Percentiles rank a stretch among this genome's conserved stretches.
Conservation (phyloP, 2,113 vertebrate species). For the Megalops atlanticus region DNA sequence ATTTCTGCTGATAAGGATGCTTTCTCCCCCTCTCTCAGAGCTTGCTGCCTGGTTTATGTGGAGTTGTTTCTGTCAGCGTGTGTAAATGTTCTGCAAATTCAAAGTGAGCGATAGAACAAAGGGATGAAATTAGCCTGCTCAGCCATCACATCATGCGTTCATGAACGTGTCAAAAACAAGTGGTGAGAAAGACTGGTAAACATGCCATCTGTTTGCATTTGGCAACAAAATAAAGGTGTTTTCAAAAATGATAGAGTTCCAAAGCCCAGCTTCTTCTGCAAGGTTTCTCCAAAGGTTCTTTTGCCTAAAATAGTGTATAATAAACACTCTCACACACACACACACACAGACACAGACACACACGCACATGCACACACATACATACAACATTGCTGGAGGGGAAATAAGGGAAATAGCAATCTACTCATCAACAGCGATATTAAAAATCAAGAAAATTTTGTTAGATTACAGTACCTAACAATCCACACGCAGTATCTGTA, state of each 20-base stretch:
- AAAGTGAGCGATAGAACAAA: background rate
- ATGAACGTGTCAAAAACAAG: background rate
- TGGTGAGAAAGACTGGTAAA: background rate
- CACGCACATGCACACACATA: too few relatives aligned
- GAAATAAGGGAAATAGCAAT: too few relatives aligned
- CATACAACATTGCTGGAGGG: too few relatives aligned
- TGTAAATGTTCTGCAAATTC: background rate
- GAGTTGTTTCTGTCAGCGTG: background rate
- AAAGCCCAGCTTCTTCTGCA: background rate
- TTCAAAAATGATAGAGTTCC: background rate
- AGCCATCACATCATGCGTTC: background rate
- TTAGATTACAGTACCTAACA: background rate
- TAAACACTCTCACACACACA: too few relatives aligned
- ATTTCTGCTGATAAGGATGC: background rate
- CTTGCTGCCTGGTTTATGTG: too few relatives aligned
- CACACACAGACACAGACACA: too few relatives aligned
- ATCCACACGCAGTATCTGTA: too few relatives aligned
- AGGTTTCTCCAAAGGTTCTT: background rate
- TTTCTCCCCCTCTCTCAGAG: background rate
- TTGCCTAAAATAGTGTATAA: background rate
- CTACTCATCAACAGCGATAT: too few relatives aligned
- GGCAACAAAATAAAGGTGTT: background rate
- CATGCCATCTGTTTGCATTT: constrained; percentile 9
- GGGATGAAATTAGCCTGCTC: background rate
- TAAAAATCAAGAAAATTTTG: background rate